These are phyloP conservation scores for Chrysopilus asiliformis DNA, from an alignment of 2,888 invertebrate genomes.

Conservation along the genomic window DNA sequence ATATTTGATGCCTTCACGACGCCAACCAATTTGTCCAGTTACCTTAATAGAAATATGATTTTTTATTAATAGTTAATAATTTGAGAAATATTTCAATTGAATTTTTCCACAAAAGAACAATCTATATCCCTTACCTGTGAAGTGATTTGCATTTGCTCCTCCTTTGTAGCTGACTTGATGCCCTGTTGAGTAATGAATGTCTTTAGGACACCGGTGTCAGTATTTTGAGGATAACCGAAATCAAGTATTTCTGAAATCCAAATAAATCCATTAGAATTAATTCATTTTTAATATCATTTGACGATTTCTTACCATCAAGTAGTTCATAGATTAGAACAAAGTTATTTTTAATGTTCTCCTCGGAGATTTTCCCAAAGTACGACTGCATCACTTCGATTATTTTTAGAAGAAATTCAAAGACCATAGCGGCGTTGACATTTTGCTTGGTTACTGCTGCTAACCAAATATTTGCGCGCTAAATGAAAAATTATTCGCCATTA, in stretches of 20 bases:
- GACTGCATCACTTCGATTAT: constrained; percentile 99
- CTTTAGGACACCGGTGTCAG: constrained; percentile 96
- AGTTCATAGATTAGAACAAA: constrained; percentile 99
- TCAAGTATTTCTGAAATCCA: constrained; percentile 78
- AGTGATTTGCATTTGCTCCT: constrained; percentile 98
- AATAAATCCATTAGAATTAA: not conserved
- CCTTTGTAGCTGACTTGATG: constrained; percentile 95
- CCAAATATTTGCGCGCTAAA: constrained; percentile 94
- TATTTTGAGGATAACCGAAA: constrained; percentile 99
- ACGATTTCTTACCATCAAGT: constrained; percentile 66
- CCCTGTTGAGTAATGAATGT: constrained; percentile 99
- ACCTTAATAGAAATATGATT: constrained; percentile 36
- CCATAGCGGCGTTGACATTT: constrained; percentile 99
- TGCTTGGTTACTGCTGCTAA: constrained; percentile 99
- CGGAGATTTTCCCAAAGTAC: constrained; percentile 98
- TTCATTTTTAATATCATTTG: too few relatives aligned
- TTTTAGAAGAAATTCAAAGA: constrained; percentile 95
- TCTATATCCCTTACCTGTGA: constrained; percentile 76
- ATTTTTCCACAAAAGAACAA: too few relatives aligned
- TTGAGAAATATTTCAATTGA: not conserved
- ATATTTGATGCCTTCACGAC: constrained; percentile 98
- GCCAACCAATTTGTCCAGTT: constrained; percentile 97
- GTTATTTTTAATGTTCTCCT: constrained; percentile 99
- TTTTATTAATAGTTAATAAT: too few relatives aligned
- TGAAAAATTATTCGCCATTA: not conserved